phyloP scores from a whole-genome alignment of 2,113 vertebrate genomes.

The Elephas maximus region DNA sequence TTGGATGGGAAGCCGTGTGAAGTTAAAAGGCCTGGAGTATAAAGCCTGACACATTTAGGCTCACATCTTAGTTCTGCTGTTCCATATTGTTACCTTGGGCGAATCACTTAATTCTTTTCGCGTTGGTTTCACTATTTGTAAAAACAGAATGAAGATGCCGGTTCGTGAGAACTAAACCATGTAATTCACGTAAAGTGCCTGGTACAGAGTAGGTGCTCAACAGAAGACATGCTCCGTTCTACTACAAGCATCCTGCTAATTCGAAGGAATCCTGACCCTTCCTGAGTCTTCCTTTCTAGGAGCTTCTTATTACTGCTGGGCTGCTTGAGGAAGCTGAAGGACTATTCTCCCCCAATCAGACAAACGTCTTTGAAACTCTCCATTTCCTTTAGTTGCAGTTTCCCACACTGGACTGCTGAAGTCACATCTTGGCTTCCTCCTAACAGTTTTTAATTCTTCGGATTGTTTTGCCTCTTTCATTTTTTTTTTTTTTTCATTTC shows the following conservation, averaged over 20 bases:
- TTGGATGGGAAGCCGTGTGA: neutral
- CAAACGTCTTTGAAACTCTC: neutral
- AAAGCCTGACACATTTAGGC: too few species aligned
- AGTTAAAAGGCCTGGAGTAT: neutral
- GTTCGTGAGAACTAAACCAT: neutral
- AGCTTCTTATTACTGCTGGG: too few species aligned
- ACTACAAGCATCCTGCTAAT: neutral
- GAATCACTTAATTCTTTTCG: neutral
- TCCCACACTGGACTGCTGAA: constrained; percentile 75
- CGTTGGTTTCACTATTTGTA: neutral
- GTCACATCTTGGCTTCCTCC: constrained; percentile 68
- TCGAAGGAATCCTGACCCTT: neutral
- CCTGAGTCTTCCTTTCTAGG: neutral
- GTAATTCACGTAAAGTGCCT: neutral
- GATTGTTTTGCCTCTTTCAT: constrained; percentile 64
- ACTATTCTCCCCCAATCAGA: neutral
- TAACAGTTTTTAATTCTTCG: constrained; percentile 75
- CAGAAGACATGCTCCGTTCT: neutral
- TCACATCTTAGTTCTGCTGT: neutral
- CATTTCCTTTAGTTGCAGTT: constrained; percentile 66
- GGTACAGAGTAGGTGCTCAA: neutral
- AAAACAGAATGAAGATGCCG: neutral
- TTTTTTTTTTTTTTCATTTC: constrained; percentile 19
- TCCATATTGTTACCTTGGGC: neutral
- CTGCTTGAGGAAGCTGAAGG: neutral